Evolutionary conservation across 2,888 invertebrate genomes (phyloP), one percentile per base, ranked within the genome.

Genomic region (Trissolcus japonicus): DNA sequence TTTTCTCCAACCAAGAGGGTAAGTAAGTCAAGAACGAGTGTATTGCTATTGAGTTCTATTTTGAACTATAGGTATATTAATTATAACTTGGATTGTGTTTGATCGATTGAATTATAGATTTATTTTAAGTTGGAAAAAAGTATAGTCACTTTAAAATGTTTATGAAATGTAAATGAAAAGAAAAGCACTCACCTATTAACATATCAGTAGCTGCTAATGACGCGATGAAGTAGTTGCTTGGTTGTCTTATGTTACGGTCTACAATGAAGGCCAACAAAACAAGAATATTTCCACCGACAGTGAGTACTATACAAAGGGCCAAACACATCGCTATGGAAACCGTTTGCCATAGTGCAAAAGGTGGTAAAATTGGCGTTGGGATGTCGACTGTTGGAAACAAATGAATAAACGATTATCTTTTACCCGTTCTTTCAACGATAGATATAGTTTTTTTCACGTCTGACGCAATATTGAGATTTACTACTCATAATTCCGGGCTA

Each of bases 171-270:
- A n/a, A 7, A 11, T 1, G 35, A 11, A 4, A 17, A 25, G 46
- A 7, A 29, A 41, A 46, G 14, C 17, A 84, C 90, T 91, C 90
- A 94, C 96, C 99, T 89, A 99, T 99, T 77, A 99, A 92, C 91
- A 99, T 94, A 89, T 99, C 98, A 7, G 98, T 98, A 68, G 98
- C 96, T 55, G 99, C 99, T 79, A 99, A 92, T 0, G 99, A 99
- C 7, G 98, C 98, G 81, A 99, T 98, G 91, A 99, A 99, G 91
- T 99, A 99, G 91, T 99, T 99, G 89, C 98, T 98, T 29, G 99
- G 99, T 88, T 99, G 98, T 67, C 99, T 91, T 84, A 96, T 96
- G 80, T 95, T 95, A 74, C 98, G 91, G 90, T 98, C 98, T 51
- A 98, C 96, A 78, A 98, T 94, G 90, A 99, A 99, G 54, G 98